Evolutionary conservation across 2,797 vertebrate genomes (phyloP).

Genomic region (Serranus cabrilla): DNA sequence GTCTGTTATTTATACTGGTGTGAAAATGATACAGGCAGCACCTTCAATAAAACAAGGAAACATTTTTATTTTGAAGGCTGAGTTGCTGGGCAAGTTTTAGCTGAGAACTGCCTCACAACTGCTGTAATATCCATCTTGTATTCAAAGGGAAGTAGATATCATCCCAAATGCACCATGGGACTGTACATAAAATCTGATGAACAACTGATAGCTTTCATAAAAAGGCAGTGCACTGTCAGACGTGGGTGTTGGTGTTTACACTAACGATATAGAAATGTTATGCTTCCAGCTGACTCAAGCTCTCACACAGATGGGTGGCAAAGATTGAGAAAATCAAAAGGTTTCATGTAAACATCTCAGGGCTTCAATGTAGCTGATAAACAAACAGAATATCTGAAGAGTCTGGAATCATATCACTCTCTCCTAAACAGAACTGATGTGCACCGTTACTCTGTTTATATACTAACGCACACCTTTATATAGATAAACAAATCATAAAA

Average conservation of each 20-base stretch:
- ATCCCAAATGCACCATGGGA: constrained; percentile 12
- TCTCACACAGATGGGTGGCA: constrained; percentile 21
- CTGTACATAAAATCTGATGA: background rate
- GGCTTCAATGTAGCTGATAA: constrained; percentile 2
- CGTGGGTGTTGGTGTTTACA: constrained; percentile 30
- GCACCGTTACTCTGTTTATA: background rate
- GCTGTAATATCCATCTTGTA: background rate
- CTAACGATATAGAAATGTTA: constrained; percentile 4
- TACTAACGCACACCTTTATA: background rate
- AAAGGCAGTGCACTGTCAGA: constrained; percentile 1
- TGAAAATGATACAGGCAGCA: background rate
- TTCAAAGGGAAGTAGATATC: constrained; percentile 14
- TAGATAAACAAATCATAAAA: background rate
- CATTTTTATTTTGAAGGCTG: background rate
- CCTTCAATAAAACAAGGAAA: background rate
- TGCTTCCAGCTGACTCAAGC: constrained; percentile 33
- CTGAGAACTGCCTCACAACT: constrained; percentile 2
- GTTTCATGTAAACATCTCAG: constrained; percentile 17
- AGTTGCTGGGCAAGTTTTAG: constrained; percentile 4
- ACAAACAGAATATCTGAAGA: background rate
- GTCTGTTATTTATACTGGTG: too few relatives aligned
- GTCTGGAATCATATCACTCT: background rate
- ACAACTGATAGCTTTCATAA: constrained; percentile 15
- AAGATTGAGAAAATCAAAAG: constrained; percentile 22
- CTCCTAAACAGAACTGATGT: background rate